Evolutionary conservation across 2,113 vertebrate genomes (phyloP).

Genomic region (Apeltes quadracus): DNA sequence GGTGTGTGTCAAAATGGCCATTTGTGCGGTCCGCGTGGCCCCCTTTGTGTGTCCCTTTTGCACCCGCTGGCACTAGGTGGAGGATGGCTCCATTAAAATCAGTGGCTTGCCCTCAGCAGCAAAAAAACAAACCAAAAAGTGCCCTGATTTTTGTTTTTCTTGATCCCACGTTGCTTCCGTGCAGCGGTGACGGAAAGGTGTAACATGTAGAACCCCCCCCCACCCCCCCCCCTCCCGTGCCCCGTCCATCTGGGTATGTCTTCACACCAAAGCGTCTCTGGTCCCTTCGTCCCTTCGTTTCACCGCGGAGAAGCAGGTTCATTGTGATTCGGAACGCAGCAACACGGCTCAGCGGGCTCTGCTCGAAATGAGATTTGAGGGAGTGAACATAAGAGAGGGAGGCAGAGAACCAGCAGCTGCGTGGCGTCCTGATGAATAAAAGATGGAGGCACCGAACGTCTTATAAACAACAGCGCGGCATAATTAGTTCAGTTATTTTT

Average conservation of each 20-base stretch:
- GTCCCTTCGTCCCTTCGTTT: conserved; percentile 36
- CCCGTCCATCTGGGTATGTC: conserved; percentile 3
- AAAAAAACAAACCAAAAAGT: conserved; percentile 53
- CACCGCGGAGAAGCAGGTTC: conserved; percentile 68
- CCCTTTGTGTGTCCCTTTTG: conserved; percentile 13
- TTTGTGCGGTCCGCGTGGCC: conserved; percentile 13
- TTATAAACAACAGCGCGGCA: conserved; percentile 75
- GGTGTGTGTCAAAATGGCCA: conserved; percentile 33
- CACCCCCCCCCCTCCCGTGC: background rate
- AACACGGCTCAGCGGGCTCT: conserved; percentile 71
- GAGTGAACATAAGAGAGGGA: conserved; percentile 63
- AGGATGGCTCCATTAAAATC: conserved; percentile 34
- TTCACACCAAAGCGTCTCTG: conserved; percentile 53
- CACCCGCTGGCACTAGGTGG: background rate
- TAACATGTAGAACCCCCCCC: conserved; percentile 70
- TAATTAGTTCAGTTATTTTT: conserved; percentile 77
- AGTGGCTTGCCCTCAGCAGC: conserved; percentile 15
- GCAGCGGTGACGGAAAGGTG: conserved; percentile 69
- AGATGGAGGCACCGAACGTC: conserved; percentile 65
- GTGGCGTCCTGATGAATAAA: conserved; percentile 78
- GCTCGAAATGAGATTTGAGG: conserved; percentile 78
- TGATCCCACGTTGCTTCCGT: conserved; percentile 3
- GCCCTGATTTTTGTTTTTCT: conserved; percentile 54
- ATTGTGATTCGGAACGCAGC: conserved; percentile 74
- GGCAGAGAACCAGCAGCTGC: conserved; percentile 65